Base-by-base conservation (phyloP, 1,140 invertebrate species). In the Megalonaias nervosa region DNA sequence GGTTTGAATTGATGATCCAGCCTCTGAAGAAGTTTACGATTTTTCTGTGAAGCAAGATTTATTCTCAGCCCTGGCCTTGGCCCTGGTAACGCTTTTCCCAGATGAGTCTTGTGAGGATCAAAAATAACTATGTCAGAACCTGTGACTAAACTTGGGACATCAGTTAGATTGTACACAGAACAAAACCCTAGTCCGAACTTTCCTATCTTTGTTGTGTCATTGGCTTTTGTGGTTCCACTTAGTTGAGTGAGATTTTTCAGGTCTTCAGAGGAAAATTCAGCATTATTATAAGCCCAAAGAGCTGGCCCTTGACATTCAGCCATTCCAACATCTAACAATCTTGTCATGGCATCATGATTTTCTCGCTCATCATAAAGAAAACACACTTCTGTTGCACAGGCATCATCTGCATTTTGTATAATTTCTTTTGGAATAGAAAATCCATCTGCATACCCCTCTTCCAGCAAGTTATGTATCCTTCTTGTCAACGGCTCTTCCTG, bases 351-450 rank as follows among this genome's bases (percentile, higher is more conserved):
- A 58, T 87, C 74, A 38, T 75, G 55, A 72, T 88, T 86, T 68
- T 83, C 67, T 75, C 87, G 68, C 75, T 89, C 86, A 71, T 88
- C 89, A 64, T 83, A 76, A 55, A 89, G 82, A 76, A 90, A 90
- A 21, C 79, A 71, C 2, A 90, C 81, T 76, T 83, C 77, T 14
- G 81, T 86, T 23, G 89, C 87, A 31, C 85, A 81, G 21, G 89
- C 88, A 84, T 90, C 89, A 77, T 90, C 89, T 23, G 89, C 87
- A 81, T 97, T 88, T 75, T 88, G 87, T 58, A 88, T 73, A 14
- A 88, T 69, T 80, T 88, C 87, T 71, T 88, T 89, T 38, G 87
- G 80, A 68, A 89, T 82, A 71, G 84, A 82, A 59, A 86, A 78
- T 17, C 86, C 87, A 74, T 82, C 84, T 23, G 82, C 82, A 74